phyloP scores from a whole-genome alignment of 2,113 vertebrate genomes.

The Ramphastos sulfuratus region DNA sequence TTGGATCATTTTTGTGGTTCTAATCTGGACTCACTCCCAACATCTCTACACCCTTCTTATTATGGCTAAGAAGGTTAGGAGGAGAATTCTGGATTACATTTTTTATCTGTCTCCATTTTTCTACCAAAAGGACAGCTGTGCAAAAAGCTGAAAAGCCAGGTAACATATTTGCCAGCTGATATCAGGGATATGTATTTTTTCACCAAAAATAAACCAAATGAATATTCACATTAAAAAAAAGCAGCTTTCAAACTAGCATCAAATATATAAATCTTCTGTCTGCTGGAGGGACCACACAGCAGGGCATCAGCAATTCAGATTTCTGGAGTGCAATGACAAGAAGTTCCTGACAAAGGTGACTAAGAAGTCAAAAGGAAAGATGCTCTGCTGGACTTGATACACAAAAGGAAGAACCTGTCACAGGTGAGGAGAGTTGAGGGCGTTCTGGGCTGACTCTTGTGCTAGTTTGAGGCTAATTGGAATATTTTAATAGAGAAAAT shows the following conservation, averaged over 20 bases:
- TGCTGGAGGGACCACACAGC: neutral
- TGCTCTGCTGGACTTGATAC: neutral
- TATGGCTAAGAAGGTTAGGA: neutral
- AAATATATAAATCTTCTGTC: neutral
- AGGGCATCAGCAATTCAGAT: neutral
- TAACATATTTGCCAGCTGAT: neutral
- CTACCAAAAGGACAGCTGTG: neutral
- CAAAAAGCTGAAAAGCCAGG: neutral
- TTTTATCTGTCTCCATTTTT: neutral
- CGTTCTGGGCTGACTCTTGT: neutral
- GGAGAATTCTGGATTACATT: neutral
- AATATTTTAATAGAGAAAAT: no score
- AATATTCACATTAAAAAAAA: neutral
- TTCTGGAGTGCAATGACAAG: neutral
- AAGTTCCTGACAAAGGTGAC: neutral
- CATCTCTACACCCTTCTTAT: no score
- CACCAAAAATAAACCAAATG: neutral
- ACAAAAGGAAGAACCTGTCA: neutral
- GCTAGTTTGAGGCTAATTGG: no score
- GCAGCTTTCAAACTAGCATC: neutral
- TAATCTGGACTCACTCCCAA: no score
- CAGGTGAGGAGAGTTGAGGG: no score
- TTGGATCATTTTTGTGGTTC: no score
- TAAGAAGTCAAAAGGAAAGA: neutral
- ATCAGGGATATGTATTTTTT: neutral